Conservation (phyloP, 2,888 invertebrate genomes). For the Oligia strigilis region DNA sequence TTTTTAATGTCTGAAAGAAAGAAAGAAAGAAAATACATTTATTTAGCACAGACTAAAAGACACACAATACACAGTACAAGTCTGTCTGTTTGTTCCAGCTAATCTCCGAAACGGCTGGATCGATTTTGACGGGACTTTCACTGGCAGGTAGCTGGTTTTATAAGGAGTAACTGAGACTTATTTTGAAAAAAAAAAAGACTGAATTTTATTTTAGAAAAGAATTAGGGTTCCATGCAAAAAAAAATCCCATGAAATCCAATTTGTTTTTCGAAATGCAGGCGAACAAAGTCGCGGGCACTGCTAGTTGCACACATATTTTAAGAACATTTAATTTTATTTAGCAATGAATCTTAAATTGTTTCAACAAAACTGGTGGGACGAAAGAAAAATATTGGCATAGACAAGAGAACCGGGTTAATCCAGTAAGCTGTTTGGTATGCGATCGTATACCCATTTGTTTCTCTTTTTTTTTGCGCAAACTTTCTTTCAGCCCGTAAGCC, state of each 20-base stretch:
- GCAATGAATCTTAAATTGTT: slow-evolving; percentile 42
- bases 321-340: slow-evolving; percentile 11
- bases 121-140: background rate
- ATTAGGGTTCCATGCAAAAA: background rate
- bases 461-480: background rate
- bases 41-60: too few relatives aligned
- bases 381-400: slow-evolving; percentile 22
- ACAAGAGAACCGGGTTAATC: slow-evolving; percentile 36
- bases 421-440: slow-evolving; percentile 47
- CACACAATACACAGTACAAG: too few relatives aligned
- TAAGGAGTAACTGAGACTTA: background rate
- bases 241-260: background rate
- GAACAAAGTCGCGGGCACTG: background rate
- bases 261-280: background rate
- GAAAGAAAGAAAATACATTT: too few relatives aligned
- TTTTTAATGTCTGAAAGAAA: too few relatives aligned
- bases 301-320: slow-evolving; percentile 21
- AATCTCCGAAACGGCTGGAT: background rate
- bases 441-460: slow-evolving; percentile 11
- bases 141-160: background rate
- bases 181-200: too few relatives aligned
- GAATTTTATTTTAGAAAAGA: background rate
- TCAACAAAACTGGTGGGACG: background rate
- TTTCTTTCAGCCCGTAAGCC: background rate
- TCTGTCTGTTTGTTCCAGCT: background rate